Evolutionary conservation across 2,888 invertebrate species (phyloP), one percentile per base, ranked within the genome.

Genomic region (Andrena flavipes): DNA sequence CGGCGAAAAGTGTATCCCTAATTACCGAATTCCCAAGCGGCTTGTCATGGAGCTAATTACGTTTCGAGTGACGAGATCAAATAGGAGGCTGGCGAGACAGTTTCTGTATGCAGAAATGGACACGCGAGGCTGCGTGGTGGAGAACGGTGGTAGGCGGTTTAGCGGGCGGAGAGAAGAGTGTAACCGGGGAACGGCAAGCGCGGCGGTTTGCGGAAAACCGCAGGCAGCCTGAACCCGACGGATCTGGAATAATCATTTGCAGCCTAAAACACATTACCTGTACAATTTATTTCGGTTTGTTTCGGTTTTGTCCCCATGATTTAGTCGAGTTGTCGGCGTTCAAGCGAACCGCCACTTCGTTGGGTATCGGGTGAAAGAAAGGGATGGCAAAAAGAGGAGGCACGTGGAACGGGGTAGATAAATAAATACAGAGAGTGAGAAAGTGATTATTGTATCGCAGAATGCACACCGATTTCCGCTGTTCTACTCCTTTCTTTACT

Each of bases 231-330:
- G 91, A 90, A 88, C 87, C 88, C 88, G 88, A 88, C 90, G 91
- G 91, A 91, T 92, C 89, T 87, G 87, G 91, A 93, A 92, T 93
- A 93, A 93, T 93, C 93, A 93, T 92, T 92, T 90, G 90, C 91
- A 92, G 90, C 91, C 90, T 88, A 92, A 93, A 70, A 93, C 92
- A 91, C 91, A 93, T 93, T 92, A 92, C 88, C 89, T 87, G 90
- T 90, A 91, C 90, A 91, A 92, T 92, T 93, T 92, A 92, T 93
- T 92, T 93, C 89, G 89, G 90, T 91, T 92, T 91, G 90, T 91
- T 90, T 90, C 90, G 88, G 90, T 91, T 91, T 92, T 90, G 92
- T 92, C 91, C 89, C 85, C 90, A 92, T 91, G 91, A 92, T 92
- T 92, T 88, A 91, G 88, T 86, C 81, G 63, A 64, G 68, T 29